A percentile compares a stretch with the other conserved stretches of the same genome.
These are phyloP conservation scores for Dinocampus coccinellae DNA, from an alignment of 2,888 invertebrate species.

Conservation along the genomic window DNA sequence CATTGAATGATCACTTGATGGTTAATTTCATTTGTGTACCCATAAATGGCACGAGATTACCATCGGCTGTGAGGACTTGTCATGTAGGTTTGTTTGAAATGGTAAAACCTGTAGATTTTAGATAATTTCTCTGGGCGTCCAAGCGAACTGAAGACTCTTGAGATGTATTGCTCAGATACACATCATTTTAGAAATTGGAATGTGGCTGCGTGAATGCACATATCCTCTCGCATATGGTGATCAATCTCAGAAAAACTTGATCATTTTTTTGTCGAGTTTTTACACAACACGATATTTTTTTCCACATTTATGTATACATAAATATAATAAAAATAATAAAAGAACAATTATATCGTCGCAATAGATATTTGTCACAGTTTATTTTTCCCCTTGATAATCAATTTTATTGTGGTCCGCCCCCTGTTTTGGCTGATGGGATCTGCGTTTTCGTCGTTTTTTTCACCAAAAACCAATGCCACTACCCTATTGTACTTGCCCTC, in stretches of 20 bases:
- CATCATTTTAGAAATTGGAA: too few relatives aligned
- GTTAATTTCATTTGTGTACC: background rate
- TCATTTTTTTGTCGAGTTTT: too few relatives aligned
- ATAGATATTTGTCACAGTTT: slow-evolving; percentile 55
- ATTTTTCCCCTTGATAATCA: slow-evolving; percentile 64
- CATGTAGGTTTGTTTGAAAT: slow-evolving; percentile 31
- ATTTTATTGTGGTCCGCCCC: slow-evolving; percentile 61
- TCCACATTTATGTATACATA: slow-evolving; percentile 25
- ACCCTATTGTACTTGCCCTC: slow-evolving; percentile 53
- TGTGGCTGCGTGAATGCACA: too few relatives aligned
- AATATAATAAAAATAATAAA: slow-evolving; percentile 11
- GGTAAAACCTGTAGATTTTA: slow-evolving; percentile 55
- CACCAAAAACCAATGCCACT: slow-evolving; percentile 63
- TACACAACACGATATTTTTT: too few relatives aligned
- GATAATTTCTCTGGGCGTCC: slow-evolving; percentile 68
- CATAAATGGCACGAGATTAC: slow-evolving; percentile 53
- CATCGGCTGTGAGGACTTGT: slow-evolving; percentile 64
- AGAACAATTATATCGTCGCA: slow-evolving; percentile 48
- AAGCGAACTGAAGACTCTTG: slow-evolving; percentile 64
- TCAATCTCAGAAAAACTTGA: too few relatives aligned
- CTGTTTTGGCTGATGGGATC: slow-evolving; percentile 63
- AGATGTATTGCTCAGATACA: slow-evolving; percentile 64
- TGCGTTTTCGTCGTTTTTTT: slow-evolving; percentile 69
- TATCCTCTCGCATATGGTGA: too few relatives aligned
- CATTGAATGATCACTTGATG: background rate